These are phyloP conservation scores for Poecilia velifera DNA, from an alignment of 2,797 vertebrate species.

Conservation along the genomic window DNA sequence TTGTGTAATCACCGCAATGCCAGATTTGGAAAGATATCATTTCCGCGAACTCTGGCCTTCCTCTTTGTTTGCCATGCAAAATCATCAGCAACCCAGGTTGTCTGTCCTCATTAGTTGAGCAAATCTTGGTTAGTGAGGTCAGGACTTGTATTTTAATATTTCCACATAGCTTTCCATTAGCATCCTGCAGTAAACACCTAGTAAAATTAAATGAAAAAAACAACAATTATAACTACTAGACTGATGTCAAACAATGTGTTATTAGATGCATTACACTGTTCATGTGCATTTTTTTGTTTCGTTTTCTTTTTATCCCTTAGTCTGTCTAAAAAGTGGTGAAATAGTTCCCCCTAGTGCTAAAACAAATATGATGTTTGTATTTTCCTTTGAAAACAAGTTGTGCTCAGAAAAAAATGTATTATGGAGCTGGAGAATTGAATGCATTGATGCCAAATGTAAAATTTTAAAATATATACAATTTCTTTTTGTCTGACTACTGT, in stretches of 20 bases:
- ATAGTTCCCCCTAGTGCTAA: conserved; percentile 19
- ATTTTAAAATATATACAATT: background rate
- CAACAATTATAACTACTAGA: too few relatives aligned
- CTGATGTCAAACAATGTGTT: too few relatives aligned
- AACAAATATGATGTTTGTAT: background rate
- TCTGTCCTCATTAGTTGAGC: conserved; percentile 25
- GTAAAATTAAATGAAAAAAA: background rate
- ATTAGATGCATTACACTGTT: too few relatives aligned
- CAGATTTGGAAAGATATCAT: conserved; percentile 23
- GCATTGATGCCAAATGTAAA: background rate
- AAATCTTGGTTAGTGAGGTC: conserved; percentile 40
- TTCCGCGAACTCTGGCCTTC: conserved; percentile 28
- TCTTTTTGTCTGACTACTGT: background rate
- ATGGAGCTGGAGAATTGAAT: background rate
- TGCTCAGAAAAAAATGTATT: background rate
- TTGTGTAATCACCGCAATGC: conserved; percentile 52
- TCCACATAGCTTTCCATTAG: conserved; percentile 35
- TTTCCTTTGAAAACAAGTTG: background rate
- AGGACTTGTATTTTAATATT: conserved; percentile 71
- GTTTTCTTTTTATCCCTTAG: background rate
- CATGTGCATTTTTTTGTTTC: background rate
- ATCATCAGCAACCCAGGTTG: conserved; percentile 9
- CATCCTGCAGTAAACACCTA: conserved; percentile 6
- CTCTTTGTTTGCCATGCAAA: conserved; percentile 76
- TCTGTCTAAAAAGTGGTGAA: background rate